Evolutionary conservation across 2,113 vertebrate species (phyloP), one percentile per base, ranked within the genome.

Genomic region (Lophochroa leadbeateri): DNA sequence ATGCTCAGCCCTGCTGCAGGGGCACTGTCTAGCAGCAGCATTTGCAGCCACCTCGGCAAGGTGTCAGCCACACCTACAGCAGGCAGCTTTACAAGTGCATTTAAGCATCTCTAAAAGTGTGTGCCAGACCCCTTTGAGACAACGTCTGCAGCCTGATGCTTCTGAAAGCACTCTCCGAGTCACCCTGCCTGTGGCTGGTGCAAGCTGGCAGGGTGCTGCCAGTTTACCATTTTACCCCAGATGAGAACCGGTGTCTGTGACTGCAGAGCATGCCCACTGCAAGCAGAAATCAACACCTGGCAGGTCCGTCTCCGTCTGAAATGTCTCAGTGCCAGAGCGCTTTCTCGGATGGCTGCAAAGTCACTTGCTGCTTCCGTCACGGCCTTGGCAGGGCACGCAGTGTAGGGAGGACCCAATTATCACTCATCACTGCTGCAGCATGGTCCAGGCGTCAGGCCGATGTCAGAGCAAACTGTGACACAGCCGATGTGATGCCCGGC

Each of bases 381-480:
- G 1, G 68, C 81, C 76, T 77, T 29, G 72, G 72, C 89, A 81
- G 76, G 76, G 15, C 16, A 49, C 12, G 6, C 50, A 55, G 39
- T 14, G 33, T 52, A 87, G 37, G 10, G 47, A 53, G 53, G 47
- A 82, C 78, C 37, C 78, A 94, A 88, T 96, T 95, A 96, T 68
- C 1, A 1, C 68, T 90, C 17, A 6, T 91, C 78, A 79, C 11
- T 13, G 81, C 65, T 75, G 67, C 4, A 3, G 87, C 39, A 2
- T 1, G 2, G 84, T 28, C 61, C 35, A 27, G 87, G 86, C 6
- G 0, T 39, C 81, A 27, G 89, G 70, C 39, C 7, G 6, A 44
- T 90, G 96, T 86, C 92, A 88, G 70, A 82, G 90, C 88, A 37
- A 67, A 55, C 75, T 1, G 17, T 63, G 93, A 67, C 87, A 80